A percentile compares a stretch with the other conserved stretches of the same genome.
phyloP scores from a whole-genome alignment of 2,888 invertebrate species.

The Beris chalybata region DNA sequence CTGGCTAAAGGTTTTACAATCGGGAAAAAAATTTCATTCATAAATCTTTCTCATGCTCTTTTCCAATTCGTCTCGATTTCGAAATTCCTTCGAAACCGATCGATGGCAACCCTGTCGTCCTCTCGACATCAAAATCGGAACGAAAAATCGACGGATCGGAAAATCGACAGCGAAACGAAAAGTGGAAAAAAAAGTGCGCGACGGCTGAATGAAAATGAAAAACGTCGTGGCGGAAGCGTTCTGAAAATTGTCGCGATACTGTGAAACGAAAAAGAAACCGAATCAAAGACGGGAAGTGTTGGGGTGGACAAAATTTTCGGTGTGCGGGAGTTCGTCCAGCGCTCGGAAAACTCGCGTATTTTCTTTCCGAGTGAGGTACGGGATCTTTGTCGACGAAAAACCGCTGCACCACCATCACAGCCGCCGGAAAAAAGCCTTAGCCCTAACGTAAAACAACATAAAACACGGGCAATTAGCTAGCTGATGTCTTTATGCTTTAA shows the following conservation, averaged over 20 bases:
- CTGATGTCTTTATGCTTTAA: slow-evolving; percentile 77
- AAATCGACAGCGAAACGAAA: too few species aligned
- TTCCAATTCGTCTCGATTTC: slow-evolving; percentile 17
- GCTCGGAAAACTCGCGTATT: too few species aligned
- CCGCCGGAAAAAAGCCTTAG: slow-evolving; percentile 20
- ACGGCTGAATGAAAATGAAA: slow-evolving; percentile 14
- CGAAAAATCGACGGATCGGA: too few species aligned
- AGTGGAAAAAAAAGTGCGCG: slow-evolving; percentile 21
- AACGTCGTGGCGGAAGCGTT: slow-evolving; percentile 26
- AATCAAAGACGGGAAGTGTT: too few species aligned
- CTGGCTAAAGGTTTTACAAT: too few species aligned
- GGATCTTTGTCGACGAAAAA: slow-evolving; percentile 11
- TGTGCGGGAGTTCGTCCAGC: too few species aligned
- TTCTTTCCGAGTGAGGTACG: too few species aligned
- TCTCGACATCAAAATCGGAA: too few species aligned
- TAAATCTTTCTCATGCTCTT: slow-evolving; percentile 24
- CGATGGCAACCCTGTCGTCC: background rate
- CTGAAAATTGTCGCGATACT: slow-evolving; percentile 4
- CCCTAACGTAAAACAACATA: slow-evolving; percentile 36
- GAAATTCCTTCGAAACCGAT: slow-evolving; percentile 7
- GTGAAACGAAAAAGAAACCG: too few species aligned
- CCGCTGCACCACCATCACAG: slow-evolving; percentile 4
- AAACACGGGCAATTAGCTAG: slow-evolving; percentile 36
- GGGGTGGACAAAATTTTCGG: slow-evolving; percentile 21
- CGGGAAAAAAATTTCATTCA: slow-evolving; percentile 14